These are phyloP conservation scores for Prochilodus magdalenae DNA, from an alignment of 2,113 vertebrate genomes.

Conservation along the genomic window DNA sequence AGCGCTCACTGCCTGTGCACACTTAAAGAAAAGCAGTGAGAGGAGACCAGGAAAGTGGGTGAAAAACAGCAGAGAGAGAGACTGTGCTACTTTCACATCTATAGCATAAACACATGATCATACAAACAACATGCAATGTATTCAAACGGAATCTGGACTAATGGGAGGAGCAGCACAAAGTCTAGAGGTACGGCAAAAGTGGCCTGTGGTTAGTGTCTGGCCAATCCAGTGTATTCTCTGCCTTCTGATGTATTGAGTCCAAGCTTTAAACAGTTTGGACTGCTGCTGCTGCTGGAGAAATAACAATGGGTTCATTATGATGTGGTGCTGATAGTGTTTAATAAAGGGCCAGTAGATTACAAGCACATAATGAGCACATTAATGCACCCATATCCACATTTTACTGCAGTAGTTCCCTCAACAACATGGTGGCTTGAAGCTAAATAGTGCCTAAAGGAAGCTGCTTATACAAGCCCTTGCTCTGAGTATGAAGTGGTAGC, in stretches of 20 bases:
- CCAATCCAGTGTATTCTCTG: not conserved
- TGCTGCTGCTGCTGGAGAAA: not conserved
- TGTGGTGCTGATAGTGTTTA: not conserved
- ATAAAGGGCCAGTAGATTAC: not conserved
- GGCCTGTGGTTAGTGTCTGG: not conserved
- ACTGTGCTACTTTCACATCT: not conserved
- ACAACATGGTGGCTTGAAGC: not conserved
- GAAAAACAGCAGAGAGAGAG: not conserved
- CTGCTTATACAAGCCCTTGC: not conserved
- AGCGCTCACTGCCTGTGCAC: conserved; percentile 29
- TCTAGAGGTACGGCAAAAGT: not conserved
- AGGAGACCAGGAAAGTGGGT: not conserved
- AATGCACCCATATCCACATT: not conserved
- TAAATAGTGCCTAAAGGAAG: not conserved
- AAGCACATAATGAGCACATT: not conserved
- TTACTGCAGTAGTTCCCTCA: not conserved
- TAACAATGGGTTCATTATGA: not conserved
- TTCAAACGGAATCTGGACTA: not conserved
- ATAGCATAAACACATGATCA: not conserved
- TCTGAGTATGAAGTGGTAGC: not conserved
- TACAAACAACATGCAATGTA: not conserved
- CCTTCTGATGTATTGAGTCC: not conserved
- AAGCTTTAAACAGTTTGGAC: conserved; percentile 19
- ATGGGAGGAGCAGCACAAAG: not conserved
- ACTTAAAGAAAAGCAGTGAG: not conserved